Base-by-base conservation (phyloP, 2,888 invertebrate genomes). In the Drosophila birchii region DNA sequence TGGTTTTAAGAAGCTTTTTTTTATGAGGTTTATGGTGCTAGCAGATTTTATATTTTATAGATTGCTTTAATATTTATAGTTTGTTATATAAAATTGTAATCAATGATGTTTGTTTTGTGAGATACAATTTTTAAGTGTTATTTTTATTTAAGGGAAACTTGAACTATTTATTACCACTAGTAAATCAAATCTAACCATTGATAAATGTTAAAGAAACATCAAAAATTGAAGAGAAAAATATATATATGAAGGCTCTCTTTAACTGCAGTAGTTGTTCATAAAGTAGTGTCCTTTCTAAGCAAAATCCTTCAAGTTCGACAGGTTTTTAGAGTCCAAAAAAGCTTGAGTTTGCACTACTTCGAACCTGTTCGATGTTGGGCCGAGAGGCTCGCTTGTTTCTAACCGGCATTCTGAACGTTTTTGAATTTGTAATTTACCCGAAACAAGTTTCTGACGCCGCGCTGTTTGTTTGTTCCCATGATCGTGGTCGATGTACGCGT, bases 381-480 rank as follows among this genome's bases (percentile, higher is more conserved):
- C 32, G 44, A 56, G 69, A 68, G 88, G 83, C 83, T 86, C 86
- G 85, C 75, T 85, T 68, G 75, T 51, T 64, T 76, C 71, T 77
- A 82, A 82, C 80, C 86, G 88, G 73, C 83, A 75, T 72, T 61
- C 56, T 18, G 57, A 43, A n/a, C 29, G 41, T 82, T 87, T 78
- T 58, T 75, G 71, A 83, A 82, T 77, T 74, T 66, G 49, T 38
- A 78, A 78, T 78, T 74, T 43, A 36, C 39, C 64, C 67, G 54
- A 80, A 85, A 84, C 84, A 59, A 70, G 84, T 85, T 87, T 76
- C 59, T 53, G 64, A 69, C 47, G 62, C 51, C 16, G 47, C 62
- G 45, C 44, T 53, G 51, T 75, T 59, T 71, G 64, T 63, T 74
- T 73, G 44, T 51, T 72, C 39, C 47, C 58, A 39, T 36, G 61